Evolutionary conservation across 2,113 vertebrate species (phyloP), one percentile per base, ranked within the genome.

Genomic region (Malurus elegans): DNA sequence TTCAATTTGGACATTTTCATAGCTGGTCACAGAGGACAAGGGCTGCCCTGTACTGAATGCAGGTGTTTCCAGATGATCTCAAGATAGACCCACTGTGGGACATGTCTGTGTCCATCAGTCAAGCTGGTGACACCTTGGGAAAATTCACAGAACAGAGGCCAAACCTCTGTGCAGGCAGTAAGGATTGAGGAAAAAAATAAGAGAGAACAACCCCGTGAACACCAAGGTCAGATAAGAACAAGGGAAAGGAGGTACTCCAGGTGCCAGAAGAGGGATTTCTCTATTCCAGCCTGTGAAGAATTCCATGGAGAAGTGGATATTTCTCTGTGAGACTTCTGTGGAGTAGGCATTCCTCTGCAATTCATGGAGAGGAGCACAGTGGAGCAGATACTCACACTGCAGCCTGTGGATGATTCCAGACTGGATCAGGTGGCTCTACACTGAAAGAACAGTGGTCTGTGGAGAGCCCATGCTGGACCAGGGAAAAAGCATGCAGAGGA

Each of bases 401-500:
- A 78, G 36, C 5, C 16, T 40, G 11, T 45, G 56, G 51, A 36
- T 25, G 5, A 28, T 15, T 12, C 13, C 29, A 74, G 24, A 3
- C 7, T 70, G 25, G 13, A 44, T 11, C 31, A 65, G 28, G 20
- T 13, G 8, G 10, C 48, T 34, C 9, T 7, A 29, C 3, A 3
- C 34, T 45, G 14, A 51, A 75, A 40, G 8, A 64, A 10, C 3
- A 12, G 3, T 21, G 38, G 2, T 9, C 8, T 56, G 11, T 48
- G 20, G 26, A 57, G 12, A 61, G 3, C 10, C 18, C 32, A 31
- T 0, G 0, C 6, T 32, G 8, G 20, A 58, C 29, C 19, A 82
- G 9, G 9, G 9, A 9, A 74, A 65, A 70, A 38, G 18, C 15
- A 56, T 51, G 29, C n/a, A 12, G 16, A 54, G 10, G 23, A 56